Base-by-base conservation (phyloP, 2,888 invertebrate genomes). In the Scaptomyza polygonia region DNA sequence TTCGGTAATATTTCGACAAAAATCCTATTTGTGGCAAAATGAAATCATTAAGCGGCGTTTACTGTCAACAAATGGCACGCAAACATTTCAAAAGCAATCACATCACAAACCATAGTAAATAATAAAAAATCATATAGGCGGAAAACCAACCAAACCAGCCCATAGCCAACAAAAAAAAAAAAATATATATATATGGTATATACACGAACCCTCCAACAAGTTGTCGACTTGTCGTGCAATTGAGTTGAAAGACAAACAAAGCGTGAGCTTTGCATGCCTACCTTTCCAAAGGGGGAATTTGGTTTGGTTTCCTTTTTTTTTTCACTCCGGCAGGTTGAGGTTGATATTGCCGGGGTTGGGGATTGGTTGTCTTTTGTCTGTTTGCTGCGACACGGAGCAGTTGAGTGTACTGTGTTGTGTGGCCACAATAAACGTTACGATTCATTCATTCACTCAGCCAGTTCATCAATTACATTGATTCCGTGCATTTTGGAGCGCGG, bases 401-500 rank as follows among this genome's bases (percentile, higher is more conserved):
- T 27, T 11, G 32, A 14, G 25, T 36, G n/a, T 30, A 11, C 25
- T 56, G 14, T 49, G 34, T 32, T 49, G 27, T 58, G 63, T 58
- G 76, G 79, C 82, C 79, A 83, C 74, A 77, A 85, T 70, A 77
- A 82, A 49, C 74, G 72, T 54, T 40, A 43, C 66, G 67, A 54
- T 65, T 66, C 77, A 66, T 62, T 62, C 69, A 62, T 21, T 68
- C 68, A 82, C 25, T 79, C 81, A 85, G 81, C 58, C 76, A 67
- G 85, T 81, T 83, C 82, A 76, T 86, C 82, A 86, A 86, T 83
- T 81, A 86, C 86, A 86, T 83, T 84, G 82, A 84, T 78, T 86
- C 61, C 77, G 67, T 64, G 81, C 66, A 61, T 43, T 72, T 65
- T 39, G 73, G 32, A 30, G 42, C 39, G 65, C 65, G 72, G 67